Evolutionary conservation across 2,888 invertebrate genomes (phyloP).

Genomic region (Ctenicera cuprea): DNA sequence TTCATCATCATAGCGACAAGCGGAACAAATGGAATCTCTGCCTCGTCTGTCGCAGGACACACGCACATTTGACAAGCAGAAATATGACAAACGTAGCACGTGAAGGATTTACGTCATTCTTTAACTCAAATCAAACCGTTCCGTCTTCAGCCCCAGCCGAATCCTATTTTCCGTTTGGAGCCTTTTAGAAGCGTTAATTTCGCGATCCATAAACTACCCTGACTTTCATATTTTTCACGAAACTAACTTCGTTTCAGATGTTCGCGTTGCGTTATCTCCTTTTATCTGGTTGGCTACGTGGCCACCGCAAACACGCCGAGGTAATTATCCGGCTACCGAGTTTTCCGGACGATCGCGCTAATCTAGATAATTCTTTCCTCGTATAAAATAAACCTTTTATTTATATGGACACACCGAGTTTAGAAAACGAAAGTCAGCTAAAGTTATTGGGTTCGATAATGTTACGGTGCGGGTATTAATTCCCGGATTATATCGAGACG

Average conservation of each 20-base stretch:
- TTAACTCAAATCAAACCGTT: constrained; percentile 58
- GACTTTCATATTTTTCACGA: constrained; percentile 53
- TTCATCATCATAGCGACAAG: constrained; percentile 67
- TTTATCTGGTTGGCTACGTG: constrained; percentile 51
- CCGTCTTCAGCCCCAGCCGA: constrained; percentile 39
- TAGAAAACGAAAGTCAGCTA: constrained; percentile 55
- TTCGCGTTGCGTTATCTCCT: constrained; percentile 50
- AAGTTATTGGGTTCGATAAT: constrained; percentile 49
- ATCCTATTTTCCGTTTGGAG: constrained; percentile 54
- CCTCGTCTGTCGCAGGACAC: constrained; percentile 62
- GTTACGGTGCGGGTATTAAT: constrained; percentile 60
- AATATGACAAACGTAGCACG: constrained; percentile 63
- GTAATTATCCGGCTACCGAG: constrained; percentile 58
- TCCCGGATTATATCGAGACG: constrained; percentile 61
- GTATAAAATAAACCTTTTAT: constrained; percentile 56
- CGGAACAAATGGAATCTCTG: constrained; percentile 69
- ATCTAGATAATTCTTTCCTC: constrained; percentile 60
- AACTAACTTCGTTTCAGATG: constrained; percentile 53
- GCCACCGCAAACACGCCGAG: constrained; percentile 47
- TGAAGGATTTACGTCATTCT: constrained; percentile 64
- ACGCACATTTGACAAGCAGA: constrained; percentile 66
- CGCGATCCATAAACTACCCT: constrained; percentile 58
- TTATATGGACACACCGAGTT: constrained; percentile 54
- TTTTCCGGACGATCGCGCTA: constrained; percentile 59
- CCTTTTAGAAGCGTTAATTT: constrained; percentile 59